Evolutionary conservation across 2,888 invertebrate genomes (phyloP).

Genomic region (Apamea sordens): DNA sequence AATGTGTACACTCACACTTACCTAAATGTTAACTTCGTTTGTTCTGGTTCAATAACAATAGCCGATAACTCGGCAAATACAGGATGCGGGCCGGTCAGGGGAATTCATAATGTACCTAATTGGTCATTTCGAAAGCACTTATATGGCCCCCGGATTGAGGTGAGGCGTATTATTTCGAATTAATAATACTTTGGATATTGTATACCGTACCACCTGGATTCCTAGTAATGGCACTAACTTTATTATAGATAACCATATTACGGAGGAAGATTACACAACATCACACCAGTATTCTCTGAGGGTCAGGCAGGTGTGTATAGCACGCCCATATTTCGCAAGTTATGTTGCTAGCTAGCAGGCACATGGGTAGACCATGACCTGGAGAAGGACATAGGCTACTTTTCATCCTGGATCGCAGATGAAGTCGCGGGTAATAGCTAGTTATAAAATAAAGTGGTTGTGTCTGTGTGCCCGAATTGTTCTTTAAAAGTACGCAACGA

Average conservation of each 20-base stretch:
- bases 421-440: too few relatives aligned
- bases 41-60: conserved; percentile 28
- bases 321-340: too few relatives aligned
- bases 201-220: background rate
- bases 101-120: conserved; percentile 28
- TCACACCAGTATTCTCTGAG: background rate
- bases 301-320: background rate
- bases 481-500: background rate
- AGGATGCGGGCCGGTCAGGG: conserved; percentile 14
- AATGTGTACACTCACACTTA: conserved; percentile 1
- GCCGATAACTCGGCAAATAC: conserved; percentile 31
- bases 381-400: too few relatives aligned
- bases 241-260: background rate
- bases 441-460: background rate
- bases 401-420: too few relatives aligned
- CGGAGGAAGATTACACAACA: background rate
- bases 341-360: background rate
- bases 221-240: background rate
- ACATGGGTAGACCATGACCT: too few relatives aligned
- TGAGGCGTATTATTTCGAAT: conserved; percentile 19
- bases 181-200: background rate
- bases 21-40: conserved; percentile 12
- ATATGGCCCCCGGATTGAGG: conserved; percentile 18
- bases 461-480: too few relatives aligned
- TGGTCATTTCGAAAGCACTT: conserved; percentile 19